Percentiles rank a stretch among this genome's conserved stretches.
These are phyloP conservation scores for Hyperopisus bebe DNA, from an alignment of 2,113 vertebrate species.

Conservation along the genomic window DNA sequence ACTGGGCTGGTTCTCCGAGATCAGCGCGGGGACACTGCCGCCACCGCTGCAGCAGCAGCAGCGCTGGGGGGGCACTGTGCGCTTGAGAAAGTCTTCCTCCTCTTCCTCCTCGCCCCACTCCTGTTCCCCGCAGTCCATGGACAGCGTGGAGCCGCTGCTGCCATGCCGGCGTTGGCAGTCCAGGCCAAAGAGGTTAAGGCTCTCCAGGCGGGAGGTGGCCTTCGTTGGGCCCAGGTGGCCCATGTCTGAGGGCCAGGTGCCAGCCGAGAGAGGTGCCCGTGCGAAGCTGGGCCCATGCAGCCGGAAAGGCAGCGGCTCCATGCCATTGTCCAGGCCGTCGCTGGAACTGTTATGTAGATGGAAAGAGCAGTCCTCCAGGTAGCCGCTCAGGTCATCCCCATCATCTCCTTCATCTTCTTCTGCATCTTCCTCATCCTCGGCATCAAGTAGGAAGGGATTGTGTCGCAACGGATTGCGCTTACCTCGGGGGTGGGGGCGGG, in stretches of 20 bases:
- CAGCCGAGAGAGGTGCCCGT: constrained; percentile 57
- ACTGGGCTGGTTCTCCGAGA: constrained; percentile 72
- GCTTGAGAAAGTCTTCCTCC: constrained; percentile 48
- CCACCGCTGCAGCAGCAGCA: constrained; percentile 68
- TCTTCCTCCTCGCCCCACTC: constrained; percentile 58
- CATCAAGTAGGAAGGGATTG: constrained; percentile 82
- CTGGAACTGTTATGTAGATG: constrained; percentile 70
- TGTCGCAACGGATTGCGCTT: constrained; percentile 57
- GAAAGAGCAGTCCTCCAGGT: constrained; percentile 75
- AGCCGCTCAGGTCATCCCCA: constrained; percentile 57
- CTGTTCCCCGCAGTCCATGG: constrained; percentile 74
- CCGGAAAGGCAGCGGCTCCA: constrained; percentile 62
- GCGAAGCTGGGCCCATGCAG: constrained; percentile 67
- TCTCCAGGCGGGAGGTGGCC: constrained; percentile 55
- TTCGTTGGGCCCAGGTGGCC: constrained; percentile 51
- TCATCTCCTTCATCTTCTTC: constrained; percentile 66
- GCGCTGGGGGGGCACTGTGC: constrained; percentile 30
- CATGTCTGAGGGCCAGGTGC: constrained; percentile 52
- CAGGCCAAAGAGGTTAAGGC: constrained; percentile 59
- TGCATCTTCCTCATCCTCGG: constrained; percentile 64
- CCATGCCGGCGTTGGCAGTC: constrained; percentile 61
- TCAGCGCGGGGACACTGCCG: constrained; percentile 51
- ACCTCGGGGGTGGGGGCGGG: constrained; percentile 33
- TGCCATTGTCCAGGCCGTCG: constrained; percentile 41
- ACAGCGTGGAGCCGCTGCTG: constrained; percentile 75